A percentile compares a stretch with the other conserved stretches of the same genome.
phyloP scores from a whole-genome alignment of 1,140 invertebrate genomes.

The Kradibia gibbosae region DNA sequence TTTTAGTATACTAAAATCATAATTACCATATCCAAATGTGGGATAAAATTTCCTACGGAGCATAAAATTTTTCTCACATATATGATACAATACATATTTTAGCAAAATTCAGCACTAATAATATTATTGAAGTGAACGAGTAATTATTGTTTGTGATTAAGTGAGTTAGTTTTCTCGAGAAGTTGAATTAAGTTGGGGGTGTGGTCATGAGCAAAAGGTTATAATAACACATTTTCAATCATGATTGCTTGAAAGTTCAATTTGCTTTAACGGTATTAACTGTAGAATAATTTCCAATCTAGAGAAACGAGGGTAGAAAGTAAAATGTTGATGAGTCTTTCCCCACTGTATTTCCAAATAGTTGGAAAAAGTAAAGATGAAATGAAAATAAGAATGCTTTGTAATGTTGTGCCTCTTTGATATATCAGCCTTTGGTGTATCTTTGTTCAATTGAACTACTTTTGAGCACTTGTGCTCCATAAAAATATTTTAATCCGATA shows the following conservation, averaged over 20 bases:
- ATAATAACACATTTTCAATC: constrained; percentile 39
- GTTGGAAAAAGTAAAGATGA: background rate
- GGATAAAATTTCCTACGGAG: background rate
- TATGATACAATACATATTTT: background rate
- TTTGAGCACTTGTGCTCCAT: background rate
- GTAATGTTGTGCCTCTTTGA: background rate
- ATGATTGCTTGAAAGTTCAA: constrained; percentile 19
- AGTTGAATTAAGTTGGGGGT: background rate
- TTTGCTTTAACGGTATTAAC: constrained; percentile 25
- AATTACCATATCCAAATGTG: background rate
- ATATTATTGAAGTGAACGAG: background rate
- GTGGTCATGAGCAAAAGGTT: no score
- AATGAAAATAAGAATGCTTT: background rate
- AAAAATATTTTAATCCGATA: background rate
- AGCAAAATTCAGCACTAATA: background rate
- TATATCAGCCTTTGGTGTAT: background rate
- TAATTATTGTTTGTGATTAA: constrained; percentile 34
- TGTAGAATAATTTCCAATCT: constrained; percentile 35
- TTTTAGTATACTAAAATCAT: background rate
- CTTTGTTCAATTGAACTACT: background rate
- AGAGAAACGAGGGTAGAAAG: constrained; percentile 11
- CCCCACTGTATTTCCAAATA: background rate
- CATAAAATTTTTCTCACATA: background rate
- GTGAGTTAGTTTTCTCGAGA: background rate
- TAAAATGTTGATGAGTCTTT: background rate